phyloP scores from a whole-genome alignment of 2,797 vertebrate species.

The Liasis olivaceus region DNA sequence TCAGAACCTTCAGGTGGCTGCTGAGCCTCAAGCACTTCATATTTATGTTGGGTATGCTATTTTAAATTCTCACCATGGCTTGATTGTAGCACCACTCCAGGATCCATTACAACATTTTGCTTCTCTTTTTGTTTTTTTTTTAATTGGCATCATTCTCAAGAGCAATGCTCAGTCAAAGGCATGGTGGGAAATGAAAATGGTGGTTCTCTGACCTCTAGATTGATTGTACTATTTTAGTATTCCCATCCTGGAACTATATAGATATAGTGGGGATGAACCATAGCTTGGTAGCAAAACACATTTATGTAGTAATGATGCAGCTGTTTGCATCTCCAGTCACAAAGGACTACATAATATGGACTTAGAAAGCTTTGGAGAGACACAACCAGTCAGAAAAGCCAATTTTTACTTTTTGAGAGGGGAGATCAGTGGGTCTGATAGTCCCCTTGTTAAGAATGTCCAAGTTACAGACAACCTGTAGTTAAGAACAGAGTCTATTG shows the following conservation, averaged over 20 bases:
- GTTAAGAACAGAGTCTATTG: too few relatives aligned
- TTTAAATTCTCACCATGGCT: not conserved
- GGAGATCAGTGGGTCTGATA: not conserved
- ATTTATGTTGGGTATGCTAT: not conserved
- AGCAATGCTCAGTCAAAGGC: not conserved
- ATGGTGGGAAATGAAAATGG: not conserved
- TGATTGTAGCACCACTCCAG: too few relatives aligned
- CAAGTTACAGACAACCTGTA: too few relatives aligned
- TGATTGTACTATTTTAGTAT: not conserved
- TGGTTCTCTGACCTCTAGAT: too few relatives aligned
- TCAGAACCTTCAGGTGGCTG: too few relatives aligned
- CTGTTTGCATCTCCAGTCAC: not conserved
- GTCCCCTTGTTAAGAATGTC: too few relatives aligned
- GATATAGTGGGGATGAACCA: not conserved
- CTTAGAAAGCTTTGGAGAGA: not conserved
- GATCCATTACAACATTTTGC: too few relatives aligned
- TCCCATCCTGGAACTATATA: not conserved
- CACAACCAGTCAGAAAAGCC: not conserved
- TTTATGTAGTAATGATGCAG: not conserved
- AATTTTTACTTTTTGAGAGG: not conserved
- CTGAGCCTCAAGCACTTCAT: too few relatives aligned
- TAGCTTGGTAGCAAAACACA: not conserved
- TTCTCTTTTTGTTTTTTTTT: too few relatives aligned
- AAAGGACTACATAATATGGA: not conserved
- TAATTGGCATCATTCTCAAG: not conserved